Evolutionary conservation across 2,888 invertebrate species (phyloP).

Genomic region (Neoscelio sp.): DNA sequence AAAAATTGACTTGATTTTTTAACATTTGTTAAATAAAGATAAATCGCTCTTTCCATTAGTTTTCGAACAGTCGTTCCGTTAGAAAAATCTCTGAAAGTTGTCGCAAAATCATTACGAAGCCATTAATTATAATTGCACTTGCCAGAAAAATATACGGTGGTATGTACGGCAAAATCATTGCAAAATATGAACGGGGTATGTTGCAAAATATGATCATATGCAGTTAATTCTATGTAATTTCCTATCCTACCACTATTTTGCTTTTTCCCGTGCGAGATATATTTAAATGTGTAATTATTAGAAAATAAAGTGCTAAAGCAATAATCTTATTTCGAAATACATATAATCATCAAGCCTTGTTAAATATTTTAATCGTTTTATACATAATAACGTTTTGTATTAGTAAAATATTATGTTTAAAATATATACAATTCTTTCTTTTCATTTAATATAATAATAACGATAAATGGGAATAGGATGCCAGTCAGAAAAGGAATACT

Average conservation of each 20-base stretch:
- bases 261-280: background rate
- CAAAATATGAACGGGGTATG: background rate
- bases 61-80: too few relatives aligned
- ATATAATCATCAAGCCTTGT: background rate
- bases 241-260: background rate
- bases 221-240: slow-evolving; percentile 17
- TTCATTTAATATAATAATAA: slow-evolving; percentile 8
- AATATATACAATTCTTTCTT: background rate
- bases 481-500: slow-evolving; percentile 29
- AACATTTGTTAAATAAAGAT: background rate
- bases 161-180: background rate
- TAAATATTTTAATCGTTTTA: background rate
- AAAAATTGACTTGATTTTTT: background rate
- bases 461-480: slow-evolving; percentile 35
- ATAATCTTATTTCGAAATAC: background rate
- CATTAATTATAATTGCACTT: background rate
- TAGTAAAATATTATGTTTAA: background rate
- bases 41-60: too few relatives aligned
- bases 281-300: slow-evolving; percentile 13
- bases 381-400: background rate
- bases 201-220: slow-evolving; percentile 2
- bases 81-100: background rate
- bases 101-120: background rate
- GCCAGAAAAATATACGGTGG: background rate
- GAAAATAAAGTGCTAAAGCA: slow-evolving; percentile 5